Conservation (phyloP, 2,797 vertebrate species). For the Trachops cirrhosus region DNA sequence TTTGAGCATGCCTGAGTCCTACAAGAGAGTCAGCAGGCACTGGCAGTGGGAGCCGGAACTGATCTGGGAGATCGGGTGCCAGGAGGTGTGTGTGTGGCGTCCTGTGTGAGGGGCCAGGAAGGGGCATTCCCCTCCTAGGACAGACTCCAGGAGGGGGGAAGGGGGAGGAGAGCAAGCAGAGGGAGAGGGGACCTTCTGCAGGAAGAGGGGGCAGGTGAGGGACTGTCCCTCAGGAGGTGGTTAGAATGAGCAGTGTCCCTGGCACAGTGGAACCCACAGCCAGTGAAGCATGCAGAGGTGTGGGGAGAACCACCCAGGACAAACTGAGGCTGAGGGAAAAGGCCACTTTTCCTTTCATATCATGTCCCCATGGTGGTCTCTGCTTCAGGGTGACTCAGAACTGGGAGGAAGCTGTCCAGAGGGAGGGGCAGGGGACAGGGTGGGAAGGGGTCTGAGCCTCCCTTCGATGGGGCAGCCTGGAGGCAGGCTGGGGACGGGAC, state of each 20-base stretch:
- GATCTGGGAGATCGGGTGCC: neutral
- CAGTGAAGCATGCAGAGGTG: neutral
- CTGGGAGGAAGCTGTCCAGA: neutral
- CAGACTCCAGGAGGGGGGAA: neutral
- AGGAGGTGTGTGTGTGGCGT: fast-evolving
- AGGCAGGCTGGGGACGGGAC: neutral
- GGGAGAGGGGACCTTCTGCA: neutral
- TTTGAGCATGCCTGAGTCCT: neutral
- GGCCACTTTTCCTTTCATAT: neutral
- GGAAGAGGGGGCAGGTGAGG: neutral
- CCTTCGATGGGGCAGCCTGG: neutral
- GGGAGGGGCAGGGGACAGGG: neutral
- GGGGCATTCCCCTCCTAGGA: no score
- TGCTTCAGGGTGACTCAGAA: neutral
- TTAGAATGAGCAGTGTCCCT: no score
- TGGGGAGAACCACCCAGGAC: no score
- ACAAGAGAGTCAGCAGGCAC: fast-evolving
- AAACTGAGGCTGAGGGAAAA: neutral
- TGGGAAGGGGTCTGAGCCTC: neutral
- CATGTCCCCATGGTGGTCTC: neutral
- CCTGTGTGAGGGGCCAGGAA: neutral
- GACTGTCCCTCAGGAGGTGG: neutral
- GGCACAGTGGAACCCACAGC: fast-evolving
- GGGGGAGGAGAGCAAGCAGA: neutral
- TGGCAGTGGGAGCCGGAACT: fast-evolving